Percentiles rank a stretch among this genome's conserved stretches.
Conservation (phyloP, 2,888 invertebrate genomes). For the Furcula furcula region DNA sequence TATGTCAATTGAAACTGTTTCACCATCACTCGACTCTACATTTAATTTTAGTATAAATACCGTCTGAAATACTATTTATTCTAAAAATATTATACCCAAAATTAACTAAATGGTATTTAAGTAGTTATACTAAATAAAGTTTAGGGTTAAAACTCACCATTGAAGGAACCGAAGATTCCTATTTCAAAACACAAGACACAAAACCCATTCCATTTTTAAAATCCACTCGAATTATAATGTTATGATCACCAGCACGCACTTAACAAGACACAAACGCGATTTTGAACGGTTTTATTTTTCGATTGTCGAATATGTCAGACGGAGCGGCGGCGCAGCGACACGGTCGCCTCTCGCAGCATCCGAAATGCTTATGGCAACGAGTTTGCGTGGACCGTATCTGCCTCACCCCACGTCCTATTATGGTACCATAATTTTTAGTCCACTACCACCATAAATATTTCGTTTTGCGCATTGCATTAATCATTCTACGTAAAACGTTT, state of each 20-base stretch:
- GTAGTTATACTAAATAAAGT: too few relatives aligned
- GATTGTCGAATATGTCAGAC: conserved; percentile 25
- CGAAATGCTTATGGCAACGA: conserved; percentile 51
- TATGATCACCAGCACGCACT: conserved; percentile 29
- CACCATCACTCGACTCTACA: too few relatives aligned
- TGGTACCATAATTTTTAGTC: conserved; percentile 50
- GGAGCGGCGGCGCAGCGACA: conserved; percentile 31
- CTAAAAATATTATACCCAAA: too few relatives aligned
- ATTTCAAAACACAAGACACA: conserved; percentile 26
- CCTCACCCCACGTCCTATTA: conserved; percentile 33
- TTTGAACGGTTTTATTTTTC: conserved; percentile 21
- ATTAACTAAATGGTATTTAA: too few relatives aligned
- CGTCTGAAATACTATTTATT: too few relatives aligned
- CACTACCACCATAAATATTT: conserved; percentile 69
- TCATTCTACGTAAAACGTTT: conserved; percentile 29
- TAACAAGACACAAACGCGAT: conserved; percentile 24
- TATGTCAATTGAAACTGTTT: too few relatives aligned
- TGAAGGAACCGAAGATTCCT: conserved; percentile 27
- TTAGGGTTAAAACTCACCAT: conserved; percentile 37
- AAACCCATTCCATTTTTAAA: conserved; percentile 21
- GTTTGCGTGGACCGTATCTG: conserved; percentile 38
- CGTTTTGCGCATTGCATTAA: conserved; percentile 70
- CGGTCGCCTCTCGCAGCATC: conserved; percentile 42
- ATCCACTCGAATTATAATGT: conserved; percentile 19
- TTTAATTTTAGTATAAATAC: too few relatives aligned